Conservation (phyloP, 1,140 invertebrate species). For the Oryctes rhinoceros region DNA sequence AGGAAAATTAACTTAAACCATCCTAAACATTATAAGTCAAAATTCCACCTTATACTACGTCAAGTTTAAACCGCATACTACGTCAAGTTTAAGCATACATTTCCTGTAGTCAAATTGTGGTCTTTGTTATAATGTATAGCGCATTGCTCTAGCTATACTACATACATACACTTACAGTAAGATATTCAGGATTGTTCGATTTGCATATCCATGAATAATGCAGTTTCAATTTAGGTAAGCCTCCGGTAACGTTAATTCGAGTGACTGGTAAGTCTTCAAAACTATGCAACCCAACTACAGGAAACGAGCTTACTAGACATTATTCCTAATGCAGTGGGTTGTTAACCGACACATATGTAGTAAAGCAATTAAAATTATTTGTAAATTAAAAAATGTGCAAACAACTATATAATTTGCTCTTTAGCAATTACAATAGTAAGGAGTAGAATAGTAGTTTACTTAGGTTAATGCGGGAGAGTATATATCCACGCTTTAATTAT, state of each 20-base stretch:
- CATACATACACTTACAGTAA: too few species aligned
- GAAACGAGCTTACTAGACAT: not conserved
- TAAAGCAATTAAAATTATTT: not conserved
- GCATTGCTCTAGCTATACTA: too few species aligned
- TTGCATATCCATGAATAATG: slow-evolving; percentile 32
- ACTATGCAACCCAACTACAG: not conserved
- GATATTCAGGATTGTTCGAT: not conserved
- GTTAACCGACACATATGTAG: not conserved
- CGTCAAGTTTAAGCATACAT: too few species aligned
- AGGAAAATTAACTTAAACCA: too few species aligned
- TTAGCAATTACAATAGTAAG: not conserved
- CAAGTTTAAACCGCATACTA: too few species aligned
- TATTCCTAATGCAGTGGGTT: not conserved
- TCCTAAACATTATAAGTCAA: too few species aligned
- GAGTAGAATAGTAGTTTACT: not conserved
- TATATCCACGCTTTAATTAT: not conserved
- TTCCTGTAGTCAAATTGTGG: too few species aligned
- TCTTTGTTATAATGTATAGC: too few species aligned
- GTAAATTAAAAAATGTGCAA: not conserved
- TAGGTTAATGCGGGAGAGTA: not conserved
- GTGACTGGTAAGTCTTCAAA: not conserved
- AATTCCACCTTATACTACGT: too few species aligned
- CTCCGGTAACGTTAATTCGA: not conserved
- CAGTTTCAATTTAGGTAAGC: slow-evolving; percentile 19
- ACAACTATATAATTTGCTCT: not conserved